Evolutionary conservation across 1,140 invertebrate genomes (phyloP), one percentile per base, ranked within the genome.

Genomic region (Trachelipus rathkii): DNA sequence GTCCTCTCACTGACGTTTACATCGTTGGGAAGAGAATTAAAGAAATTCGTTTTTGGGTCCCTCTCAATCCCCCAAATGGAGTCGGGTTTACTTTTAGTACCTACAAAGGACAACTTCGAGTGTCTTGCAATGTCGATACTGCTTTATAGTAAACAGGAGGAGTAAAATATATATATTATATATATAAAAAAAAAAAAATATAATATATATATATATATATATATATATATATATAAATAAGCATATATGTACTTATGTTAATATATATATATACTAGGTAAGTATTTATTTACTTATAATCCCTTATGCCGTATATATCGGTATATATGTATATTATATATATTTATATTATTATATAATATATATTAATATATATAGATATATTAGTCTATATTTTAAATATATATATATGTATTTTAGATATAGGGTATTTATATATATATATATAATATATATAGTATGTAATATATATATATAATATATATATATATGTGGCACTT

Each of bases 251-350:
- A 60, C 8, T 3, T 60, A 15, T 60, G 8, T 60, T 4, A 4
- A 60, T 60, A 60, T 60, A 60, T 60, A 60, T 60, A 60, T 60
- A 60, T 60, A 60, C n/a, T n/a, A n/a, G n/a, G n/a, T n/a, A n/a
- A n/a, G n/a, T n/a, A n/a, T n/a, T n/a, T n/a, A n/a, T n/a, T n/a
- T n/a, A n/a, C n/a, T n/a, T n/a, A n/a, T n/a, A n/a, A n/a, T n/a
- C n/a, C n/a, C n/a, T n/a, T n/a, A n/a, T n/a, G n/a, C n/a, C n/a
- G n/a, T n/a, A n/a, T n/a, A n/a, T n/a, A n/a, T n/a, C n/a, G n/a
- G n/a, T n/a, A n/a, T n/a, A n/a, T n/a, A n/a, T n/a, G n/a, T n/a
- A n/a, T n/a, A n/a, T n/a, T n/a, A n/a, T n/a, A n/a, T n/a, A n/a
- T n/a, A n/a, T n/a, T n/a, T n/a, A n/a, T n/a, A n/a, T n/a, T n/a